Evolutionary conservation across 2,113 vertebrate genomes (phyloP).

Genomic region (Podarcis cretensis): DNA sequence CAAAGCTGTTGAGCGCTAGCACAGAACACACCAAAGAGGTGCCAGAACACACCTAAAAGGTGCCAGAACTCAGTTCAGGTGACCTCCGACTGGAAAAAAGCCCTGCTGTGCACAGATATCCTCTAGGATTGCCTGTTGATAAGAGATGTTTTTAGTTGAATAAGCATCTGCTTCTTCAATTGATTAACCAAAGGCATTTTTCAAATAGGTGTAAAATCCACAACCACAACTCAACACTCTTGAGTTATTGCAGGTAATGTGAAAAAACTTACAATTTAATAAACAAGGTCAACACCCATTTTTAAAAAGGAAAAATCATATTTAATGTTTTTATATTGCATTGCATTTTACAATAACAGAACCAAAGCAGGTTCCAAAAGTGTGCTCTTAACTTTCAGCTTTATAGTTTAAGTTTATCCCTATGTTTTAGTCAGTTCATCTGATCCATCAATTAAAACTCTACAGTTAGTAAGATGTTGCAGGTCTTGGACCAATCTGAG

Average conservation of each 20-base stretch:
- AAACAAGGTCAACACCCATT: not conserved
- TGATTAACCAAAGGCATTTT: not conserved
- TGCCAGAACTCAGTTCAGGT: too few species aligned
- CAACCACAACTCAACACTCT: not conserved
- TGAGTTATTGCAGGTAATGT: not conserved
- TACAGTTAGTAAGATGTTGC: not conserved
- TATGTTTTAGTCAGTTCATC: not conserved
- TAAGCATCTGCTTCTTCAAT: not conserved
- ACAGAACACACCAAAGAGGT: too few species aligned
- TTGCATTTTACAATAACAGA: not conserved
- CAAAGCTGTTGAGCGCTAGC: too few species aligned
- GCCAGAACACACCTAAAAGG: too few species aligned
- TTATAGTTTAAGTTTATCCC: not conserved
- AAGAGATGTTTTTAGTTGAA: not conserved
- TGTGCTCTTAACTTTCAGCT: not conserved
- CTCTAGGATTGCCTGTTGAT: not conserved
- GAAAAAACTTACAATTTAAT: not conserved
- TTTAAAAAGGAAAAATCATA: not conserved
- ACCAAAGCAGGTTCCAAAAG: not conserved
- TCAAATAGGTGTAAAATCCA: not conserved
- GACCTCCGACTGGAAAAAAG: too few species aligned
- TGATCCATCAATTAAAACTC: not conserved
- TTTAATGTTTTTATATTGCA: not conserved
- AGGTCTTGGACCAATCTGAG: not conserved
- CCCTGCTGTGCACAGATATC: not conserved